Base-by-base conservation (phyloP, 2,888 invertebrate species). In the Chloroclysta siterata region DNA sequence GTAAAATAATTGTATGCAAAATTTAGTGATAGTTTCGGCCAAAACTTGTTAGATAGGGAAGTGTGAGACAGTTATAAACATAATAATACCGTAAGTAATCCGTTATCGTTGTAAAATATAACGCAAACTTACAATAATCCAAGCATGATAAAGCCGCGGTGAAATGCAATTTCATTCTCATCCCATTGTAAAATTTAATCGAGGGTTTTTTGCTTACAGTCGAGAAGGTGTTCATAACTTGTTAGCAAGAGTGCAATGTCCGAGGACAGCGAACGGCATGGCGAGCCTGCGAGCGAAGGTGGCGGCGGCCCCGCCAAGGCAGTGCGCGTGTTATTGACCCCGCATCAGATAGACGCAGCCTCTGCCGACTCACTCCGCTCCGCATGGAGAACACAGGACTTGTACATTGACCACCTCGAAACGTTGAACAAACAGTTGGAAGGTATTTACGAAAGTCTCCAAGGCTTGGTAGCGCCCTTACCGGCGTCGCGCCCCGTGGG, bases 341-440 rank as follows among this genome's bases (percentile, higher is more conserved):
- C 95, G 70, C 93, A 94, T 76, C 95, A 96, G 81, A 88, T 95
- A 82, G 94, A 95, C 80, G 92, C 92, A 79, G 92, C 95, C 73
- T 94, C 94, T 74, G 93, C 94, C 80, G 94, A 95, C 75, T 95
- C 96, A 78, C 94, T 96, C 85, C 94, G 94, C 77, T 93, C 94
- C 85, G 94, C 95, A 81, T 96, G 96, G 96, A 94, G 93, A 87
- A 94, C 94, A 87, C 96, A 96, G 94, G 96, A 96, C 90, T 94
- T 94, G 83, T 96, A 96, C 93, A 94, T 96, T 90, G 95, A 95
- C 85, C 94, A 94, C 82, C 94, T 96, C 88, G 96, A 96, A 94
- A 93, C 95, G 76, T 95, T 95, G 93, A 93, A 94, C 88, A 93
- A 95, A 92, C 94, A 94, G 93, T 95, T 95, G 94, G 96, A 96